A percentile compares a stretch with the other conserved stretches of the same genome.
phyloP scores from a whole-genome alignment of 2,888 invertebrate genomes.

The Caenorhabditis drosophilae region DNA sequence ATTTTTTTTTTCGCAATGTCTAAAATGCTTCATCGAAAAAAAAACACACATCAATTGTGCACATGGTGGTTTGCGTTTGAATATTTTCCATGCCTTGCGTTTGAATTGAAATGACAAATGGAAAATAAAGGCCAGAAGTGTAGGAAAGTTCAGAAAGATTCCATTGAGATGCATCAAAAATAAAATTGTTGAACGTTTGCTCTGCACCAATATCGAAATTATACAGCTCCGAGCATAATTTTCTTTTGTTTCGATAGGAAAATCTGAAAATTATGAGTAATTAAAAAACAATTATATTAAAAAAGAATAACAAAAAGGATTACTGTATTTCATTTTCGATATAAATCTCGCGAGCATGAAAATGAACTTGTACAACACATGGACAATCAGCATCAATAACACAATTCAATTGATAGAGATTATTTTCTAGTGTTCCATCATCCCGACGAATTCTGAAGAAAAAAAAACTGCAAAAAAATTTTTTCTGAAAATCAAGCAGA shows the following conservation, averaged over 20 bases:
- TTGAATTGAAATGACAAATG: constrained; percentile 62
- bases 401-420: constrained; percentile 89
- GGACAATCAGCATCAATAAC: constrained; percentile 93
- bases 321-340: constrained; percentile 50
- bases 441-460: constrained; percentile 31
- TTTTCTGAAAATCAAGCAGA: too few relatives aligned
- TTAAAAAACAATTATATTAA: too few relatives aligned
- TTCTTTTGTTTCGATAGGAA: constrained; percentile 70
- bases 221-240: constrained; percentile 82
- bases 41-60: constrained; percentile 54
- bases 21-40: too few relatives aligned
- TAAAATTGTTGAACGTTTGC: constrained; percentile 87
- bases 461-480: neutral
- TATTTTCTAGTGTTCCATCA: constrained; percentile 39
- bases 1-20: too few relatives aligned
- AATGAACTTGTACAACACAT: constrained; percentile 91
- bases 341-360: constrained; percentile 91
- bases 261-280: constrained; percentile 71
- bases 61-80: constrained; percentile 65
- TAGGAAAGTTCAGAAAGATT: constrained; percentile 61
- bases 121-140: constrained; percentile 59
- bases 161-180: constrained; percentile 86
- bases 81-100: constrained; percentile 46
- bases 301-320: constrained; percentile 8
- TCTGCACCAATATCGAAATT: constrained; percentile 92